A percentile compares a stretch with the other conserved stretches of the same genome.
phyloP scores from a whole-genome alignment of 2,797 vertebrate genomes.

The Anniella stebbinsi region DNA sequence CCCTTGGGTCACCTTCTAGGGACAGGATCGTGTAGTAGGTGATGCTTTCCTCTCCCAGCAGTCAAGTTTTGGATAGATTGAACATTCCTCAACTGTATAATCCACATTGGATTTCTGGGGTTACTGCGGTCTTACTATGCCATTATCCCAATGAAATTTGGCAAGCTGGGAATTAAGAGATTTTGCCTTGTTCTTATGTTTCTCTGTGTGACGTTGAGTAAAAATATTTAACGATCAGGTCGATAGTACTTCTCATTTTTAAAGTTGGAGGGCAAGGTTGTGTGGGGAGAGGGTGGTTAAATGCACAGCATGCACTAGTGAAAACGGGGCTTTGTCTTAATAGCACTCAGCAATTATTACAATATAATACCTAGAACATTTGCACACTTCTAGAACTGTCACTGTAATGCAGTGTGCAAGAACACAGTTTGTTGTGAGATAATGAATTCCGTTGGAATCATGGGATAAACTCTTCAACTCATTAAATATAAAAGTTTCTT shows the following conservation, averaged over 20 bases:
- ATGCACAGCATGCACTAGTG: not conserved
- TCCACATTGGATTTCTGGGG: not conserved
- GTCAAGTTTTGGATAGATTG: not conserved
- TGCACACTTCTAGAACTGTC: not conserved
- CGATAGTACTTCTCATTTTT: not conserved
- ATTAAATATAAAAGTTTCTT: not conserved
- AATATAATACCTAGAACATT: not conserved
- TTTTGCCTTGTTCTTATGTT: not conserved
- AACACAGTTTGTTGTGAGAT: not conserved
- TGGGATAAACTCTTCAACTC: not conserved
- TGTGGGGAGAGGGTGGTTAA: not conserved
- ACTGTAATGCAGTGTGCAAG: not conserved
- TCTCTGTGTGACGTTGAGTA: not conserved
- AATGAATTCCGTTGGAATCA: not conserved
- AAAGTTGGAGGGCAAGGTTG: not conserved
- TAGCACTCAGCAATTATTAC: not conserved
- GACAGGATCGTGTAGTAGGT: not conserved
- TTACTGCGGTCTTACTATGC: not conserved
- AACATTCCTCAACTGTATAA: not conserved
- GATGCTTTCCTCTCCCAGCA: not conserved
- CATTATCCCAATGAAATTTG: not conserved
- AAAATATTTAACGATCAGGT: constrained; percentile 6
- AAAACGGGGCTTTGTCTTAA: not conserved
- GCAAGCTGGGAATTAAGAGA: not conserved
- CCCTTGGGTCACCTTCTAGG: not conserved